A percentile compares a stretch with the other conserved stretches of the same genome.
phyloP scores from a whole-genome alignment of 2,888 invertebrate species.

The Nysson spinosus region DNA sequence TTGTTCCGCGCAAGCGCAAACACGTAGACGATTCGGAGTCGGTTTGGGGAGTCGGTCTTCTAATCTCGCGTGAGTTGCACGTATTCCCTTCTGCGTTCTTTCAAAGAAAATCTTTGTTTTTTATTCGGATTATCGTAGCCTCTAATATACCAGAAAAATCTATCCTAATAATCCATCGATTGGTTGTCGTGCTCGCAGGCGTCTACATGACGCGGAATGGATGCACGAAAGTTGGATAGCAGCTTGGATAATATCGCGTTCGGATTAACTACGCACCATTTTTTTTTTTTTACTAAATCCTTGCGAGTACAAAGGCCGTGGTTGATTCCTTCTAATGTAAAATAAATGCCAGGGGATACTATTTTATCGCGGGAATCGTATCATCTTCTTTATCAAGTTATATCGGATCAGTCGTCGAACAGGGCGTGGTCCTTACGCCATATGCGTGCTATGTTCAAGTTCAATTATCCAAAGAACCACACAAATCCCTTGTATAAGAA shows the following conservation, averaged over 20 bases:
- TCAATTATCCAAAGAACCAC: slow-evolving; percentile 18
- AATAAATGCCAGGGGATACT: slow-evolving; percentile 11
- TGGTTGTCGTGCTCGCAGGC: slow-evolving; percentile 39
- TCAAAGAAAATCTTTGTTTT: slow-evolving; percentile 39
- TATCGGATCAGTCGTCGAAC: slow-evolving; percentile 19
- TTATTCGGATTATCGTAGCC: slow-evolving; percentile 43
- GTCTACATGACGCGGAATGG: slow-evolving; percentile 29
- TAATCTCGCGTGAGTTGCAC: slow-evolving; percentile 75
- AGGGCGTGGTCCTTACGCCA: slow-evolving; percentile 53
- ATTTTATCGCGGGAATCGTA: slow-evolving; percentile 23
- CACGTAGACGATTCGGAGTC: slow-evolving; percentile 52
- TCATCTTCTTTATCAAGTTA: slow-evolving; percentile 39
- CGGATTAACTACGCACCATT: slow-evolving; percentile 46
- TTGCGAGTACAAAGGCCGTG: slow-evolving; percentile 27
- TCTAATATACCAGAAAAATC: slow-evolving; percentile 38
- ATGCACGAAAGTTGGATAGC: slow-evolving; percentile 38
- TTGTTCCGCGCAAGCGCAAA: slow-evolving; percentile 68
- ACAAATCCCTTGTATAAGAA: slow-evolving; percentile 18
- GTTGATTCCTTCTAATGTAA: slow-evolving; percentile 25
- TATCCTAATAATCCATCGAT: slow-evolving; percentile 41
- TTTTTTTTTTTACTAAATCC: slow-evolving; percentile 39
- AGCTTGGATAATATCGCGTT: slow-evolving; percentile 35
- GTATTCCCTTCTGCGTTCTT: slow-evolving; percentile 61
- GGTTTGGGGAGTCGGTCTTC: slow-evolving; percentile 74
- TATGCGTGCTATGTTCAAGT: slow-evolving; percentile 46